Conservation (phyloP, 2,797 vertebrate species). For the Pogonophryne albipinna region DNA sequence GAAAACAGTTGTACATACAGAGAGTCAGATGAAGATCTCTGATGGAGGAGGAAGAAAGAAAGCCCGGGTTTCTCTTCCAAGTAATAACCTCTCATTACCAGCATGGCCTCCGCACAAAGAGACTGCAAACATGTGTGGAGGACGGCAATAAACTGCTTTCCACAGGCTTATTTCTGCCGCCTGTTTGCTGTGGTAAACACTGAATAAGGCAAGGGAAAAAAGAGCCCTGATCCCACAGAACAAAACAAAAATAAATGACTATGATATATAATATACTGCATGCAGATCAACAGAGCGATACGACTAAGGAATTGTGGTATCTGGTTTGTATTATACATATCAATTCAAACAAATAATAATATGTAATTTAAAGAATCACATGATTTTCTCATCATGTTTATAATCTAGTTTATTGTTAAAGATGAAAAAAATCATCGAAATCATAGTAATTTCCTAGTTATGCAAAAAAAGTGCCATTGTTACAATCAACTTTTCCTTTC, state of each 20-base stretch:
- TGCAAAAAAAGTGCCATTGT: too few species aligned
- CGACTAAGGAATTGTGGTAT: neutral
- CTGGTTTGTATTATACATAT: neutral
- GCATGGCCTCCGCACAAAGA: constrained; percentile 71
- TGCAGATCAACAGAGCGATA: neutral
- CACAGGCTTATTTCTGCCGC: constrained; percentile 68
- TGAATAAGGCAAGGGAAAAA: constrained; percentile 32
- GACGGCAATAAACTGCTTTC: constrained; percentile 64
- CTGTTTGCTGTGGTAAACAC: constrained; percentile 75
- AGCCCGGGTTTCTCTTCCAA: constrained; percentile 52
- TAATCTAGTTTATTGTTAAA: neutral
- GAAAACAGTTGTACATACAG: constrained; percentile 39
- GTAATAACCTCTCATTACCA: constrained; percentile 80
- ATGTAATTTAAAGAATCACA: neutral
- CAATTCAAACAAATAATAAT: neutral
- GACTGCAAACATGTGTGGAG: constrained; percentile 75
- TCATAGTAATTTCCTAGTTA: neutral
- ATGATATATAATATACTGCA: neutral
- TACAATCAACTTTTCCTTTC: neutral
- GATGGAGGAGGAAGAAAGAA: constrained; percentile 45
- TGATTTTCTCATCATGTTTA: neutral
- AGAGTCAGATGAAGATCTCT: constrained; percentile 43
- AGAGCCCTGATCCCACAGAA: constrained; percentile 36
- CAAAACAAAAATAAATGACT: constrained; percentile 35
- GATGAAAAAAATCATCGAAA: neutral